Base-by-base conservation (phyloP, 2,888 invertebrate genomes). In the Drosophila phalerata region DNA sequence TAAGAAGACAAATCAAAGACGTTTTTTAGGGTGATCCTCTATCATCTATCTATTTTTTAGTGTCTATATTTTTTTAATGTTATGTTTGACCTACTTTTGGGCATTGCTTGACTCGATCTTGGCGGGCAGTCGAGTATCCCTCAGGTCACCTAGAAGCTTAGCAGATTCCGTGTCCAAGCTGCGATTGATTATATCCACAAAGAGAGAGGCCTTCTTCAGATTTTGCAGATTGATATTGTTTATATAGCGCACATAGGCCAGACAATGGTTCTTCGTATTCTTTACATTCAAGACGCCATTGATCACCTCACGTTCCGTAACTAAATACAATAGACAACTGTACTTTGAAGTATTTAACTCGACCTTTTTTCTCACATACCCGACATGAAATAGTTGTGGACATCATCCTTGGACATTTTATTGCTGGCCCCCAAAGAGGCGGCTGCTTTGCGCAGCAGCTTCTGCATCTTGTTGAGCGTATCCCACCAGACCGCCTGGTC, bases 401-500 rank as follows among this genome's bases (percentile, higher is more conserved):
- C 98, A 0, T 96, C 96, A 58, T 98, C 98, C 81, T 97, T 96
- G 86, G 97, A 97, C 90, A 99, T 96, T 92, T 97, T 97, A 6
- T 96, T 97, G 76, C 95, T 94, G 57, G 96, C 96, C 89, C 95
- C 96, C 15, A 98, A 93, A n/a, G 97, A 97, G 32, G 95, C 95
- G 0, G 98, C 96, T 0, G 98, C 98, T 93, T 98, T 99, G 10
- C 99, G 94, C 77, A 99, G 95, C 19, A 99, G 93, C 91, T 98
- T 98, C 92, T 99, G 99, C 95, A 99, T 97, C 92, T 98, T 98
- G 40, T 95, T 96, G 65, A 99, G 94, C 0, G 98, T 98, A 90
- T 98, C 98, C 99, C 99, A 99, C 99, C 99, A 99, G 25, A 97
- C 95, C 0, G 97, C 97, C 91, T 99, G 98, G 91, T 99, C 99